Evolutionary conservation across 2,797 vertebrate species (phyloP).

Genomic region (Micropoecilia bifurca): DNA sequence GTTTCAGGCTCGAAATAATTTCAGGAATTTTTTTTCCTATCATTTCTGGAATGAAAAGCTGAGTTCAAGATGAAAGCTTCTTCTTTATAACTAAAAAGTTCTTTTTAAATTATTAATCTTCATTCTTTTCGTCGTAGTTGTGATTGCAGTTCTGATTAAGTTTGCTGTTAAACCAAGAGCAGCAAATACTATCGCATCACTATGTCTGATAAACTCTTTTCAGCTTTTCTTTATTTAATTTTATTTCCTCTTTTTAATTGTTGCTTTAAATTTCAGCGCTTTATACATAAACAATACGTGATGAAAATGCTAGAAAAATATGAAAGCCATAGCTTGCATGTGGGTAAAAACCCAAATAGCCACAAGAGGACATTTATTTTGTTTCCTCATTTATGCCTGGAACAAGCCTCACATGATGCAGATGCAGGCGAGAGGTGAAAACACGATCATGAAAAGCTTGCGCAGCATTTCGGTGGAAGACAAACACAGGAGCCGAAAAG

Average conservation of each 20-base stretch:
- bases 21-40: background rate
- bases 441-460: constrained; percentile 36
- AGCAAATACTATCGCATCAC: background rate
- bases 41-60: background rate
- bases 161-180: background rate
- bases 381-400: constrained; percentile 57
- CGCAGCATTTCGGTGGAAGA: constrained; percentile 38
- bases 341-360: constrained; percentile 26
- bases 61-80: background rate
- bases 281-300: background rate
- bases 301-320: background rate
- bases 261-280: background rate
- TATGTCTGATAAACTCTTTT: background rate
- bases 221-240: background rate
- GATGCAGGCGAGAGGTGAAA: constrained; percentile 47
- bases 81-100: background rate
- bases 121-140: background rate
- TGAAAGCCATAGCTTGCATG: background rate
- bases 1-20: background rate
- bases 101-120: background rate
- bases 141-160: background rate
- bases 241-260: background rate
- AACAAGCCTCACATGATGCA: constrained; percentile 51
- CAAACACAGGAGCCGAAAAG: constrained; percentile 39
- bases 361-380: constrained; percentile 39